Base-by-base conservation (phyloP, 1,140 invertebrate genomes). In the Drosophila tristis region DNA sequence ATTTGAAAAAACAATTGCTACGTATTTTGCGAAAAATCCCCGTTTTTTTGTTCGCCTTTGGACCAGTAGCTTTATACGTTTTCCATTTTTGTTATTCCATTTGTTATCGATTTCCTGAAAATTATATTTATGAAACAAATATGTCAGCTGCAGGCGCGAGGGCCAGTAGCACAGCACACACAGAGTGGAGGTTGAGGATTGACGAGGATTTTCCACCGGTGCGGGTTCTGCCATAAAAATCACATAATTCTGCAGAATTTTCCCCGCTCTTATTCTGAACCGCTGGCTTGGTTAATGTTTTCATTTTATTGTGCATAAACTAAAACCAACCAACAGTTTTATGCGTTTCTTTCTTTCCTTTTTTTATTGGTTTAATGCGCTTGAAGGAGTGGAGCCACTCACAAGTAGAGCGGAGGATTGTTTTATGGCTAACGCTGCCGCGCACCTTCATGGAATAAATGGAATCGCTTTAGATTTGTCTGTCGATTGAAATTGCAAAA, bases 261-360 rank as follows among this genome's bases (percentile, higher is more conserved):
- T 45, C 55, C 47, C 39, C 9, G 11, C 13, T 31, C 50, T 57
- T 31, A 68, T 57, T 48, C 39, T 44, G 61, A 57, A 26, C 47
- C 47, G 44, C 25, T 45, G 62, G 51, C 31, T 44, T 39, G 64
- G 62, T 79, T 80, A 79, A 76, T 76, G 80, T 64, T 85, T 77
- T 65, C 56, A 61, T 76, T 85, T 85, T 84, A 84, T 84, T 85
- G 68, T 80, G 72, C 72, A 76, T 77, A 77, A 81, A 81, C 67
- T 73, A 80, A 77, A 62, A 74, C 58, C 66, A 82, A 80, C 70
- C 66, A 82, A 80, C 71, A 76, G 63, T 85, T 85, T 84, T 85
- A 85, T 84, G 76, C 44, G 62, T 53, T 61, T 39, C 8, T 11
- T 13, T 4, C 8, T 39, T 39, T 2, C 1, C 20, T 71, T 9